Conservation (phyloP, 2,113 vertebrate genomes). For the Tachysurus vachellii region DNA sequence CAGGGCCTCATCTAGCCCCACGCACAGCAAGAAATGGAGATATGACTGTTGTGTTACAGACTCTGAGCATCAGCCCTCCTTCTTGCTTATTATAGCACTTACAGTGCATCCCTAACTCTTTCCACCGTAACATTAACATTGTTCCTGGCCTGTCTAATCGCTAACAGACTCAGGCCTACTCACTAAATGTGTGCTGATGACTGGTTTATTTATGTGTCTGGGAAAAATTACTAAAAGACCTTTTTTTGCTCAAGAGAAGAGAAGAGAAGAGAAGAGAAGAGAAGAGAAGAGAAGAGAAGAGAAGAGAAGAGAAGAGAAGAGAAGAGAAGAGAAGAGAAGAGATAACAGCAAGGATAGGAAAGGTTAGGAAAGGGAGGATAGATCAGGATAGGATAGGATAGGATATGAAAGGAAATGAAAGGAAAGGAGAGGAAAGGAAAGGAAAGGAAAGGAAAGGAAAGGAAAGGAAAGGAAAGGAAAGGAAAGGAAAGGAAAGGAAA, state of each 20-base stretch:
- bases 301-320: background rate
- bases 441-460: background rate
- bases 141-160: background rate
- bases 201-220: background rate
- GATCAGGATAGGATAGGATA: background rate
- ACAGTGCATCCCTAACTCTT: background rate
- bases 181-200: background rate
- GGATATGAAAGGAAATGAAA: background rate
- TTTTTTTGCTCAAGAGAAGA: background rate
- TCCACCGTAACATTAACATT: background rate
- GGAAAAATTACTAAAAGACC: background rate
- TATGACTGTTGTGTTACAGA: slow-evolving; percentile 29
- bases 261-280: background rate
- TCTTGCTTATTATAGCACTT: slow-evolving; percentile 18
- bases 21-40: slow-evolving; percentile 16
- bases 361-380: background rate
- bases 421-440: background rate
- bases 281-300: background rate
- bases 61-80: slow-evolving; percentile 4
- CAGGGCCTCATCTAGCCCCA: slow-evolving; percentile 26
- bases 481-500: background rate
- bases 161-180: background rate
- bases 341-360: background rate
- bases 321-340: background rate
- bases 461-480: background rate